Conservation (phyloP, 2,888 invertebrate genomes). For the Synanthedon vespiformis region DNA sequence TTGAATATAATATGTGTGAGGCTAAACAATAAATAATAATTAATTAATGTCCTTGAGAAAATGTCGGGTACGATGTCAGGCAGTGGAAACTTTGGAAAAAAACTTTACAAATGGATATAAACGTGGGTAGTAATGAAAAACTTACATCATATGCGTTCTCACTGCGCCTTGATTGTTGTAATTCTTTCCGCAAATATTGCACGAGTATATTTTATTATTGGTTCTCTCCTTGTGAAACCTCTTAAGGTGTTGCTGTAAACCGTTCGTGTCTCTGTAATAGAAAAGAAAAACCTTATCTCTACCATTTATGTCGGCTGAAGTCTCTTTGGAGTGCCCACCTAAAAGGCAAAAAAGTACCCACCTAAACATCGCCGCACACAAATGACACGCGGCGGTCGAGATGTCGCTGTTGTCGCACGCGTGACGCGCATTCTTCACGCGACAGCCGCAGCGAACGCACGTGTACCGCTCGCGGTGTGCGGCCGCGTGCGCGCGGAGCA, state of each 20-base stretch:
- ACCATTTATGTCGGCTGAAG: no score
- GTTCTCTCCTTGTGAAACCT: conserved; percentile 30
- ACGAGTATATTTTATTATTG: conserved; percentile 24
- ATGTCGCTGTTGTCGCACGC: background rate
- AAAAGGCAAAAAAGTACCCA: no score
- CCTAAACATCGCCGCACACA: conserved; percentile 35
- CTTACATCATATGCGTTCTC: conserved; percentile 55
- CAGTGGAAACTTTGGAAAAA: no score
- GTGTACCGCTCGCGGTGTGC: conserved; percentile 28
- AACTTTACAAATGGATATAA: no score
- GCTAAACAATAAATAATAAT: no score
- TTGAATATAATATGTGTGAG: background rate
- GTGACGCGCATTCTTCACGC: conserved; percentile 2
- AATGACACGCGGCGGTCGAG: conserved; percentile 19
- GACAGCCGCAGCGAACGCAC: conserved; percentile 18
- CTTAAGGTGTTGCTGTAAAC: conserved; percentile 45
- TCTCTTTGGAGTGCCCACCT: no score
- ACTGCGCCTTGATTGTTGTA: conserved; percentile 33
- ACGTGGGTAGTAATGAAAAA: no score
- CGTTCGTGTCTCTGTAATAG: conserved; percentile 27
- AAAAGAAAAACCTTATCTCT: no score
- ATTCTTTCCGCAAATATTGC: conserved; percentile 41
- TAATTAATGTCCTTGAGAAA: background rate
- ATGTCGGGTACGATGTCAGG: no score
- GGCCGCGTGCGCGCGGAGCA: conserved; percentile 30